Evolutionary conservation across 1,140 invertebrate species (phyloP).

Genomic region (Pseudoatta argentina): DNA sequence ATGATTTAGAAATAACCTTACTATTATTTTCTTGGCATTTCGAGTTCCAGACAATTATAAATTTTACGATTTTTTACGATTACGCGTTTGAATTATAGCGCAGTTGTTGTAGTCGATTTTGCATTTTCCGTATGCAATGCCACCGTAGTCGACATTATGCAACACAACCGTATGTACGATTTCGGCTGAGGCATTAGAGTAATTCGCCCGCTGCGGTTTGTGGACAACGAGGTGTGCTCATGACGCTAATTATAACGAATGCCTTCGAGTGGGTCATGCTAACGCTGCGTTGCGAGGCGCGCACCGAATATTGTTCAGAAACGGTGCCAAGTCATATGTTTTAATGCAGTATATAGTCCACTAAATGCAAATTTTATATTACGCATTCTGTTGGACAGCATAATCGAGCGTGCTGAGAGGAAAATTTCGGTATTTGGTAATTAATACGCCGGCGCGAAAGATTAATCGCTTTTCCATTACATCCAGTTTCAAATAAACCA

Average conservation of each 20-base stretch:
- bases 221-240: slow-evolving; percentile 67
- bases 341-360: slow-evolving; percentile 35
- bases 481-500: not conserved
- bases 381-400: slow-evolving; percentile 33
- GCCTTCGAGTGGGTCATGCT: slow-evolving; percentile 72
- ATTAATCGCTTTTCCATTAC: slow-evolving; percentile 4
- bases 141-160: slow-evolving; percentile 48
- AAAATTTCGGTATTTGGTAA: slow-evolving; percentile 15
- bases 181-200: slow-evolving; percentile 73
- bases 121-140: slow-evolving; percentile 30
- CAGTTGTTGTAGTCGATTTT: slow-evolving; percentile 47
- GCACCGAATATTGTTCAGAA: slow-evolving; percentile 70
- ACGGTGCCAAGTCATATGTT: slow-evolving; percentile 51
- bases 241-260: slow-evolving; percentile 79
- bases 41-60: not conserved
- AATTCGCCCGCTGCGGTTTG: slow-evolving; percentile 71
- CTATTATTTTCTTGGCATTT: not conserved
- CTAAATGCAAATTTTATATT: slow-evolving; percentile 62
- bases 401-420: slow-evolving; percentile 9
- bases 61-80: slow-evolving; percentile 64
- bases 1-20: not conserved
- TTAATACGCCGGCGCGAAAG: not conserved
- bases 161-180: slow-evolving; percentile 65
- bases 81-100: slow-evolving; percentile 38
- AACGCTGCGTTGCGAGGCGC: slow-evolving; percentile 57